Percentiles rank a stretch among this genome's conserved stretches.
phyloP scores from a whole-genome alignment of 92 coral and sea anemone species.

The Anthopleura xanthogrammica region DNA sequence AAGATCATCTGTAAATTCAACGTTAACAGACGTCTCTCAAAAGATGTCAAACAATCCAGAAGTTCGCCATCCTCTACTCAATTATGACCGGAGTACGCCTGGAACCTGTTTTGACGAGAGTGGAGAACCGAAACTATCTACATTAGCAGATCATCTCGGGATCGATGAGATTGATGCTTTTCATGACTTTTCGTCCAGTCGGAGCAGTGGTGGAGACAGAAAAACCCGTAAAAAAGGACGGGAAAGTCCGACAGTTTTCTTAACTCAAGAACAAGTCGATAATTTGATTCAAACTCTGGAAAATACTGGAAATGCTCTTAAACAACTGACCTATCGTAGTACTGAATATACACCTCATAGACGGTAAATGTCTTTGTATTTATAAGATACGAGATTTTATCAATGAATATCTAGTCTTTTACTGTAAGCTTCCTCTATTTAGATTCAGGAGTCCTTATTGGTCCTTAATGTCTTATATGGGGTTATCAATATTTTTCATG shows the following conservation, averaged over 20 bases:
- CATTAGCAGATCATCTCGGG: constrained; percentile 56
- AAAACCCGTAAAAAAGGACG: background rate
- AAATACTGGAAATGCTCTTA: constrained; percentile 63
- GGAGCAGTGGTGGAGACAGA: constrained; percentile 12
- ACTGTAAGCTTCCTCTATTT: no score
- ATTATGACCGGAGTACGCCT: background rate
- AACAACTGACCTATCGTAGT: constrained; percentile 31
- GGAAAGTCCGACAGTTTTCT: constrained; percentile 41
- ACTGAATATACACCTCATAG: constrained; percentile 15
- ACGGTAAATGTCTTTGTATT: constrained; percentile 26
- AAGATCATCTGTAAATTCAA: background rate
- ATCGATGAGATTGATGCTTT: constrained; percentile 41
- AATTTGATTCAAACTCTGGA: constrained; percentile 58
- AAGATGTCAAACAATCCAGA: background rate
- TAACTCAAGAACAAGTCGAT: constrained; percentile 70
- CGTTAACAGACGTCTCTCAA: background rate
- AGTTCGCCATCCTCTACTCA: constrained; percentile 5
- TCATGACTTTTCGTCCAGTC: constrained; percentile 14
- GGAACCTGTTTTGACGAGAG: background rate
- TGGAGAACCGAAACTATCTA: constrained; percentile 26
- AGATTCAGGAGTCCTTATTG: no score
- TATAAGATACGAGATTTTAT: background rate
- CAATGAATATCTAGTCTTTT: background rate
- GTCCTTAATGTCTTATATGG: no score
- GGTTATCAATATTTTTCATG: no score